A percentile compares a stretch with the other conserved stretches of the same genome.
phyloP scores from a whole-genome alignment of 2,797 vertebrate genomes.

The Trachops cirrhosus region DNA sequence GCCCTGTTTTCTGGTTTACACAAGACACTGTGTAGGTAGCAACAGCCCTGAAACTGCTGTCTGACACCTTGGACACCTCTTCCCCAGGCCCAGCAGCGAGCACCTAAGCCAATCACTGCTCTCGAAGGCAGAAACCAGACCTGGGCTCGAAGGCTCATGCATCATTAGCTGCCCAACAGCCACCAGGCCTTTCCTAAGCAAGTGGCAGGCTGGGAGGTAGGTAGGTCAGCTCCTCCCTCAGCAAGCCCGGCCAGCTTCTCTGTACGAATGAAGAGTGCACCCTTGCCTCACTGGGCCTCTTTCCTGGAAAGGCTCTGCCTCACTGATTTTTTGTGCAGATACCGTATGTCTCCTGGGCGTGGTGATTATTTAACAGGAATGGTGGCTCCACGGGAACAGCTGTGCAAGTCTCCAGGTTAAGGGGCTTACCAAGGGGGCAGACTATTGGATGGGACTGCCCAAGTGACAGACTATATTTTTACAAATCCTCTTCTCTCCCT shows the following conservation, averaged over 20 bases:
- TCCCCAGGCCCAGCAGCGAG: not conserved
- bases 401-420: constrained; percentile 71
- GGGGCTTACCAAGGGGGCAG: constrained; percentile 15
- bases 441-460: constrained; percentile 37
- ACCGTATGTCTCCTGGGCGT: constrained; percentile 7
- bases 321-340: not conserved
- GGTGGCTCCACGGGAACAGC: constrained; percentile 65
- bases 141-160: not conserved
- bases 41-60: not conserved
- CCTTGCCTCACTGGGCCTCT: not conserved
- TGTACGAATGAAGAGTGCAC: not conserved
- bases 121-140: not conserved
- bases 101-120: not conserved
- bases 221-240: not conserved
- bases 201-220: fast-evolving
- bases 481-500: constrained; percentile 59
- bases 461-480: constrained; percentile 47
- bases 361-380: constrained; percentile 70
- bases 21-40: not conserved
- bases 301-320: not conserved
- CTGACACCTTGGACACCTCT: not conserved
- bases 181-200: not conserved
- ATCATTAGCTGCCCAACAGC: not conserved
- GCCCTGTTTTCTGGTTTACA: not conserved
- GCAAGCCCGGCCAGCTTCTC: not conserved